Percentiles rank a stretch among this genome's conserved stretches.
phyloP scores from a whole-genome alignment of 2,888 invertebrate species.

The Galeruca laticollis region DNA sequence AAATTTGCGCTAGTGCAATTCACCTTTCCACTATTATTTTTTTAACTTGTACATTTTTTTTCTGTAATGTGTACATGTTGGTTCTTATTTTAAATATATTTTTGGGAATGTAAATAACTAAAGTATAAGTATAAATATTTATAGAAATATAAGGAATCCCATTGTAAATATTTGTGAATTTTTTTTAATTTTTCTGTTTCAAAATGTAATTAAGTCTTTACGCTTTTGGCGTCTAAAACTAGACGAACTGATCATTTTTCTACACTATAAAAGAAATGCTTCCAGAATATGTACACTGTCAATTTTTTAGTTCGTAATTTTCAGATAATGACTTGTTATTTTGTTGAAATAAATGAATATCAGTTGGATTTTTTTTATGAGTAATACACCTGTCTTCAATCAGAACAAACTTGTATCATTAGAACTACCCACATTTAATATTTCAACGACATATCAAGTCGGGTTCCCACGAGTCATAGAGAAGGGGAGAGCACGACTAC shows the following conservation, averaged over 20 bases:
- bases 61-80: constrained; percentile 48
- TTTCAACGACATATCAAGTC: no score
- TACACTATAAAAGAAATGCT: constrained; percentile 64
- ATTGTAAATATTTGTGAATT: constrained; percentile 65
- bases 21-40: constrained; percentile 42
- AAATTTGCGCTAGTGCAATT: constrained; percentile 50
- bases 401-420: constrained; percentile 5
- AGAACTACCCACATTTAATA: neutral
- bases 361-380: constrained; percentile 58
- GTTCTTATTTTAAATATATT: constrained; percentile 47
- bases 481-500: no score
- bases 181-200: constrained; percentile 62
- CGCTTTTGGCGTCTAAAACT: constrained; percentile 59
- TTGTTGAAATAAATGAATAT: constrained; percentile 67
- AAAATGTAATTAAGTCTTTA: constrained; percentile 60
- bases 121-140: constrained; percentile 55
- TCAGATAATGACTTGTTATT: constrained; percentile 65
- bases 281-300: constrained; percentile 65
- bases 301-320: constrained; percentile 66
- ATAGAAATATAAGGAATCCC: constrained; percentile 54
- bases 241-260: constrained; percentile 65
- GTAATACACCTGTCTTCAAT: constrained; percentile 11
- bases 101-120: constrained; percentile 59
- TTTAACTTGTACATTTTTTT: constrained; percentile 51
- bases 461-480: no score